phyloP scores from a whole-genome alignment of 53 echinoderm and acorn worm species.

The Patiria pectinifera region DNA sequence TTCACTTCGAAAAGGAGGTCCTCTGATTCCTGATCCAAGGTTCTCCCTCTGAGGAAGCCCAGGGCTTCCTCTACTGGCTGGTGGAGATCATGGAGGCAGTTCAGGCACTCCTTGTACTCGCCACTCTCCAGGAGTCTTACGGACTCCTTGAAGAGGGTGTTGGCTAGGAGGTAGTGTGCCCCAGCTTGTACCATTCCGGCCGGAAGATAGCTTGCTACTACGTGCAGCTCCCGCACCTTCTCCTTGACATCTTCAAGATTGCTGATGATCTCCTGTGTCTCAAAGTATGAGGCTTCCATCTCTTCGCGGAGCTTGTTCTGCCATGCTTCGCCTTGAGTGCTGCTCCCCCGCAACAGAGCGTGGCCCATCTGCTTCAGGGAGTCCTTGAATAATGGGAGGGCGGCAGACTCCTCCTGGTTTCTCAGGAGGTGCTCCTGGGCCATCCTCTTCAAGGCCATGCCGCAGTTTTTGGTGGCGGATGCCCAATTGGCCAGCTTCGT shows the following conservation, averaged over 20 bases:
- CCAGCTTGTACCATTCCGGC: not conserved
- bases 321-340: slow-evolving; percentile 6
- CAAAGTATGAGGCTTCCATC: slow-evolving; percentile 10
- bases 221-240: slow-evolving; percentile 7
- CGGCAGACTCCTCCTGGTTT: not conserved
- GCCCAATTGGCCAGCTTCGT: not conserved
- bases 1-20: not conserved
- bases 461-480: slow-evolving; percentile 39
- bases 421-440: not conserved
- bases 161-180: slow-evolving; percentile 8
- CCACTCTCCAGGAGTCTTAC: not conserved
- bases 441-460: slow-evolving; percentile 3
- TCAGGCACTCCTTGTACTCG: slow-evolving; percentile 26
- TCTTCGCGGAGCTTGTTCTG: not conserved
- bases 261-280: not conserved
- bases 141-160: slow-evolving; percentile 48
- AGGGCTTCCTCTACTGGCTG: slow-evolving; percentile 37
- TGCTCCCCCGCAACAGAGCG: not conserved
- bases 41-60: not conserved
- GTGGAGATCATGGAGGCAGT: slow-evolving; percentile 20
- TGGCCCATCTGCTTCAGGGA: slow-evolving; percentile 23
- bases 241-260: not conserved
- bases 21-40: not conserved
- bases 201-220: not conserved
- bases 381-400: slow-evolving; percentile 8